These are phyloP conservation scores for Poecilia picta DNA, from an alignment of 2,797 vertebrate genomes.

Conservation along the genomic window DNA sequence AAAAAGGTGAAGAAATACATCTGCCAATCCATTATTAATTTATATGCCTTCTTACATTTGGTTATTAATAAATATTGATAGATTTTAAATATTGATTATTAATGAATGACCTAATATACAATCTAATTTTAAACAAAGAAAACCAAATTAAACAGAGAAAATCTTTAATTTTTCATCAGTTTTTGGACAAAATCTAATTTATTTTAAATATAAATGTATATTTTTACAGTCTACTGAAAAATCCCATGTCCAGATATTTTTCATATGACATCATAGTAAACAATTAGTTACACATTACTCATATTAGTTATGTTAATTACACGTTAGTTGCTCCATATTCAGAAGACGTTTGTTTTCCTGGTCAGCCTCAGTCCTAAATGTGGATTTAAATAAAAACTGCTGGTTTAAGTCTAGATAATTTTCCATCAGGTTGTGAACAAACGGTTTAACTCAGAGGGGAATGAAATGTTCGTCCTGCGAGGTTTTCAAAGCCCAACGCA, in stretches of 20 bases:
- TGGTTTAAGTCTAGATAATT: not conserved
- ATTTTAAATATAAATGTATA: not conserved
- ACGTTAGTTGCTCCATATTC: not conserved
- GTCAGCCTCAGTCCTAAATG: not conserved
- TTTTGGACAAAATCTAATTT: not conserved
- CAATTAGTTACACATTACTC: not conserved
- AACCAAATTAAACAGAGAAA: not conserved
- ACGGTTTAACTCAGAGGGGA: not conserved
- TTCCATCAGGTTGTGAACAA: not conserved
- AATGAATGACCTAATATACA: not conserved
- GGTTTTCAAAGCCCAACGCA: not conserved
- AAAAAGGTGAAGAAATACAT: not conserved
- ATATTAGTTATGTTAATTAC: not conserved
- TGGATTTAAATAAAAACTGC: not conserved
- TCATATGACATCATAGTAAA: not conserved
- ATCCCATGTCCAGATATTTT: not conserved
- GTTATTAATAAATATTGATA: not conserved
- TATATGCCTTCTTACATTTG: not conserved
- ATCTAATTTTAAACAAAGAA: not conserved
- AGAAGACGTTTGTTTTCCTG: not conserved
- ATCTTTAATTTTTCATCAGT: not conserved
- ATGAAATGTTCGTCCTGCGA: not conserved
- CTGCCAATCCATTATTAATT: not conserved
- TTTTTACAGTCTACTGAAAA: not conserved
- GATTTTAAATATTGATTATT: not conserved